Percentiles rank a stretch among this genome's conserved stretches.
Evolutionary conservation across 2,113 vertebrate species (phyloP).

Genomic region (Felis chaus): DNA sequence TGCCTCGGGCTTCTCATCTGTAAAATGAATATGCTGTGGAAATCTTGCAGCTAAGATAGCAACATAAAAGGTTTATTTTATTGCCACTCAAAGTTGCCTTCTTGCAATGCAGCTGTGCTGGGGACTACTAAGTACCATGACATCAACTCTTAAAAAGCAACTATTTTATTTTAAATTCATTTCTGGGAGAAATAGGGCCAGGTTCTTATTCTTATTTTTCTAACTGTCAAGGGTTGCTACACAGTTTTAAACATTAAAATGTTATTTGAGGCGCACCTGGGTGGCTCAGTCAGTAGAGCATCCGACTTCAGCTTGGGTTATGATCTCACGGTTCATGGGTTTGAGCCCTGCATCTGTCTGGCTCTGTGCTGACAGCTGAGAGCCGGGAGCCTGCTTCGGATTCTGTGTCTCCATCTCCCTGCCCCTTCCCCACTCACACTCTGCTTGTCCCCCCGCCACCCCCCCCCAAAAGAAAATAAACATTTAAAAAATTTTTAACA

Average conservation of each 20-base stretch:
- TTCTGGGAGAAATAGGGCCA: slow-evolving; percentile 49
- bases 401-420: too few species aligned
- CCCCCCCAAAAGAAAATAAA: too few species aligned
- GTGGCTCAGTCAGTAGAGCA: too few species aligned
- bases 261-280: slow-evolving; percentile 13
- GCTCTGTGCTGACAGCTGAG: too few species aligned
- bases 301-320: too few species aligned
- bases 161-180: neutral
- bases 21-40: neutral
- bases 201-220: slow-evolving; percentile 50
- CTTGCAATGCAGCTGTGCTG: neutral
- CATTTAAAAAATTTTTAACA: too few species aligned
- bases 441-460: too few species aligned
- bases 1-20: neutral
- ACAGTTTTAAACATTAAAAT: slow-evolving; percentile 51
- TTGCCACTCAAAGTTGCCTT: slow-evolving; percentile 24
- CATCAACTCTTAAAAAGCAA: slow-evolving; percentile 35
- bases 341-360: rapidly evolving
- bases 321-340: too few species aligned
- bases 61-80: neutral
- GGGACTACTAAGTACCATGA: slow-evolving; percentile 44
- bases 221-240: slow-evolving; percentile 59
- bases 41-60: neutral
- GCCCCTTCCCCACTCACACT: too few species aligned
- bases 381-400: too few species aligned